A percentile compares a stretch with the other conserved stretches of the same genome.
Evolutionary conservation across 2,888 invertebrate species (phyloP).

Genomic region (Phengaris arion): DNA sequence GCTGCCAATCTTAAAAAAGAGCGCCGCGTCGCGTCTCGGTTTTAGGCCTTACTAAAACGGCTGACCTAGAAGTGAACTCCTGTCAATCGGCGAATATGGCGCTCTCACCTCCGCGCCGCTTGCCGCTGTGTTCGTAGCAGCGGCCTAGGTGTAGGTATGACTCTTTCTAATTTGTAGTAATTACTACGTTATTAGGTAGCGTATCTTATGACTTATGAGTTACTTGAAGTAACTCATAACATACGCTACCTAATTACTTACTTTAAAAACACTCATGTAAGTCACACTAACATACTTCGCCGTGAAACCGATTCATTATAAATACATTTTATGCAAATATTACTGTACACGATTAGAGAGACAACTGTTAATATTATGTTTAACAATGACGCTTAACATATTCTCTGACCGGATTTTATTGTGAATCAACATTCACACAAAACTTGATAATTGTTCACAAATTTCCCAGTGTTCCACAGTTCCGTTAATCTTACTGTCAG

Average conservation of each 20-base stretch:
- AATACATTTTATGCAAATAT: constrained; percentile 2
- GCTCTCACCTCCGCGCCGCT: too few species aligned
- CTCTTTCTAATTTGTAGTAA: too few species aligned
- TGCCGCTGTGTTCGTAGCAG: too few species aligned
- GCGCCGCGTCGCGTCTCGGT: too few species aligned
- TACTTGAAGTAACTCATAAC: too few species aligned
- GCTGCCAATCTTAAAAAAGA: too few species aligned
- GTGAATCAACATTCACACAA: background rate
- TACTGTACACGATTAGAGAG: background rate
- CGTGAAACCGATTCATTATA: background rate
- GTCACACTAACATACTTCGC: background rate
- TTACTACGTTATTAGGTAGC: too few species aligned
- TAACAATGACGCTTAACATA: constrained; percentile 9
- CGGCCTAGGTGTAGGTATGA: too few species aligned
- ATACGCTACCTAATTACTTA: background rate
- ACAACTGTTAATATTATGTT: background rate
- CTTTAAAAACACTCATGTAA: background rate
- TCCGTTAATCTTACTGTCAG: background rate
- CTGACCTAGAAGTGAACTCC: too few species aligned
- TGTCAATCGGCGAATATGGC: too few species aligned
- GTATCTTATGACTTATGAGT: too few species aligned
- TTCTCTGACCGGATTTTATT: background rate
- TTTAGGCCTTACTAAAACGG: too few species aligned
- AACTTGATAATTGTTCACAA: constrained; percentile 5
- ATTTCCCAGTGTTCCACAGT: background rate